Conservation (phyloP, 2,113 vertebrate genomes). For the Lates calcarifer region DNA sequence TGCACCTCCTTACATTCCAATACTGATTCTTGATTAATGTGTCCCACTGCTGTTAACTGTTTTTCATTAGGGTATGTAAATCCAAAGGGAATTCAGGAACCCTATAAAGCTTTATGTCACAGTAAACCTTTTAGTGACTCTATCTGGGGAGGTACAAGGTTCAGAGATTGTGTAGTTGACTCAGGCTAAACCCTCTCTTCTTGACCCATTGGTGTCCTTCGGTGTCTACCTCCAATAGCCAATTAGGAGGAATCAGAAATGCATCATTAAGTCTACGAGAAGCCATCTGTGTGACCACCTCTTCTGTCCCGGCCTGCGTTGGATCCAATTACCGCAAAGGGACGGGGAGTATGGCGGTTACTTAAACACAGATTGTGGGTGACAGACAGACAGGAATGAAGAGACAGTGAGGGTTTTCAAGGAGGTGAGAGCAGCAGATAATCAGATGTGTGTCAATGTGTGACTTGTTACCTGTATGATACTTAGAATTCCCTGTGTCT, state of each 20-base stretch:
- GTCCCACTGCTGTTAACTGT: slow-evolving; percentile 5
- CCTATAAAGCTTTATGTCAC: slow-evolving; percentile 29
- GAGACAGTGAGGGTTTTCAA: slow-evolving; percentile 2
- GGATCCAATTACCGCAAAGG: slow-evolving; percentile 47
- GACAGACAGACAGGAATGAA: slow-evolving; percentile 36
- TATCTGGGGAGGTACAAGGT: slow-evolving; percentile 24
- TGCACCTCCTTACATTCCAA: neutral
- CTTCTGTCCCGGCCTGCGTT: neutral
- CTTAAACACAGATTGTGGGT: slow-evolving; percentile 29
- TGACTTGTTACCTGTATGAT: slow-evolving; percentile 27
- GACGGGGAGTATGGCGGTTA: neutral
- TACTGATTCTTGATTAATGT: neutral
- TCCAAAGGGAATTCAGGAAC: neutral
- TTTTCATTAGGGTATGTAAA: slow-evolving; percentile 3
- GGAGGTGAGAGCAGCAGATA: slow-evolving; percentile 20
- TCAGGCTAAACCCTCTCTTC: neutral
- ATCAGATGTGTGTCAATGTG: slow-evolving; percentile 42
- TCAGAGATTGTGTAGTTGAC: slow-evolving; percentile 24
- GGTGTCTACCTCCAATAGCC: slow-evolving; percentile 4
- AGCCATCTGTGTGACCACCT: slow-evolving; percentile 28
- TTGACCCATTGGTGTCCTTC: slow-evolving; percentile 8
- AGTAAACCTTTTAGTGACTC: slow-evolving; percentile 23
- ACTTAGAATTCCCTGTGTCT: slow-evolving; percentile 25
- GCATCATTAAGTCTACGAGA: slow-evolving; percentile 37
- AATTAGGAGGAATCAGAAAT: slow-evolving; percentile 51